Conservation (phyloP, 2,888 invertebrate genomes). For the Drosophila neonasuta region DNA sequence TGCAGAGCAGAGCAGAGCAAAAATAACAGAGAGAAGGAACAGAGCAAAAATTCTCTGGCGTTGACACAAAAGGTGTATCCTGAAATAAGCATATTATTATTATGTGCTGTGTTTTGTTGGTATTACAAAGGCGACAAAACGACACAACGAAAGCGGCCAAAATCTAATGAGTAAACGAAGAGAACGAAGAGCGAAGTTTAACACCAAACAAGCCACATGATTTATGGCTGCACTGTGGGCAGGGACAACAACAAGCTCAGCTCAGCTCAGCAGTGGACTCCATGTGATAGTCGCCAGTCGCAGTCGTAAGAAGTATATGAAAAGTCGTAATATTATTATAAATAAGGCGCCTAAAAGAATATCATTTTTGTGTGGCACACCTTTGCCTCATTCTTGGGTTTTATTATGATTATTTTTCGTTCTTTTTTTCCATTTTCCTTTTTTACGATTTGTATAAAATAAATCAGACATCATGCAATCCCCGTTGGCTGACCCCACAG, state of each 20-base stretch:
- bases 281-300: too few species aligned
- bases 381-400: conserved; percentile 42
- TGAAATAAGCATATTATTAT: conserved; percentile 75
- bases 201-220: conserved; percentile 62
- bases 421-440: conserved; percentile 23
- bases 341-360: conserved; percentile 46
- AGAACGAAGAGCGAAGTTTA: conserved; percentile 32
- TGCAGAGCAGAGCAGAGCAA: conserved; percentile 14
- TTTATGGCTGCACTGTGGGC: conserved; percentile 49
- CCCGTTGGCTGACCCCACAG: not conserved
- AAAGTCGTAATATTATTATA: conserved; percentile 47
- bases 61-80: conserved; percentile 73
- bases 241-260: conserved; percentile 11
- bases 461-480: conserved; percentile 63
- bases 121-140: conserved; percentile 53
- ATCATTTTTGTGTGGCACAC: conserved; percentile 57
- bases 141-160: conserved; percentile 47
- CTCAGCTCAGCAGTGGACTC: not conserved
- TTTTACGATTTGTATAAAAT: conserved; percentile 61
- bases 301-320: conserved; percentile 20
- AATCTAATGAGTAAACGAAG: conserved; percentile 69
- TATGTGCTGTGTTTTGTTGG: conserved; percentile 55
- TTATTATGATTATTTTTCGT: conserved; percentile 66
- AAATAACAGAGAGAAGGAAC: not conserved
- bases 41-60: conserved; percentile 21